Conservation (phyloP, 2,888 invertebrate genomes). For the Alentia gelatinosa region DNA sequence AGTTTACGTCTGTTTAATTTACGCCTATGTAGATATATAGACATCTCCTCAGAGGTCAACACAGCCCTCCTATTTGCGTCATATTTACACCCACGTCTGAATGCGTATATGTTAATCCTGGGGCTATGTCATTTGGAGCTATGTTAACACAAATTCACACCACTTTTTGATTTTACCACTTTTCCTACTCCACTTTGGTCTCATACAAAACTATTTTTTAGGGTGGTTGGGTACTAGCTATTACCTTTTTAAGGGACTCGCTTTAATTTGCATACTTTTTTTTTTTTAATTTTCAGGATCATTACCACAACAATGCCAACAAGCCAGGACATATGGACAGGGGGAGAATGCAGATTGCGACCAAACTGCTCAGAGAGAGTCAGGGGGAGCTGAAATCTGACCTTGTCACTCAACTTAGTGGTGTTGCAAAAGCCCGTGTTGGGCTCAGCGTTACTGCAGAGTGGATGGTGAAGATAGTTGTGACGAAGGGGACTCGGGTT, state of each 20-base stretch:
- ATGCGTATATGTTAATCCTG: no score
- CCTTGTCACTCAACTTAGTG: slow-evolving; percentile 63
- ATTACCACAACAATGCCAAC: slow-evolving; percentile 39
- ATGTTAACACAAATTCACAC: no score
- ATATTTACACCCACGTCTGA: no score
- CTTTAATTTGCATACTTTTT: neutral
- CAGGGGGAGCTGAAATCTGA: neutral
- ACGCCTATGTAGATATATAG: no score
- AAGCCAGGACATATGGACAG: neutral
- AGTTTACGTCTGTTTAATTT: no score
- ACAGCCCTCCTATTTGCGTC: no score
- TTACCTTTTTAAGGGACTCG: neutral
- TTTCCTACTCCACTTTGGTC: no score
- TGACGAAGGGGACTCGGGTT: slow-evolving; percentile 55
- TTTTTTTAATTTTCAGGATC: slow-evolving; percentile 51
- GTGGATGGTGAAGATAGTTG: slow-evolving; percentile 62
- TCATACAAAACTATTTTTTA: no score
- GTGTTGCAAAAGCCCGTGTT: slow-evolving; percentile 66
- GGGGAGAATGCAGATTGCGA: neutral
- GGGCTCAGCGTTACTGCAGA: slow-evolving; percentile 67
- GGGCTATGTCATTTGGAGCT: no score
- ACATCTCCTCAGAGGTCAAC: no score
- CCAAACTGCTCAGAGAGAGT: neutral
- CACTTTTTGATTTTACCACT: no score
- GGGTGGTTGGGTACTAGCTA: no score